These are phyloP conservation scores for Peromyscus californicus DNA, from an alignment of 2,113 vertebrate species.

Conservation along the genomic window DNA sequence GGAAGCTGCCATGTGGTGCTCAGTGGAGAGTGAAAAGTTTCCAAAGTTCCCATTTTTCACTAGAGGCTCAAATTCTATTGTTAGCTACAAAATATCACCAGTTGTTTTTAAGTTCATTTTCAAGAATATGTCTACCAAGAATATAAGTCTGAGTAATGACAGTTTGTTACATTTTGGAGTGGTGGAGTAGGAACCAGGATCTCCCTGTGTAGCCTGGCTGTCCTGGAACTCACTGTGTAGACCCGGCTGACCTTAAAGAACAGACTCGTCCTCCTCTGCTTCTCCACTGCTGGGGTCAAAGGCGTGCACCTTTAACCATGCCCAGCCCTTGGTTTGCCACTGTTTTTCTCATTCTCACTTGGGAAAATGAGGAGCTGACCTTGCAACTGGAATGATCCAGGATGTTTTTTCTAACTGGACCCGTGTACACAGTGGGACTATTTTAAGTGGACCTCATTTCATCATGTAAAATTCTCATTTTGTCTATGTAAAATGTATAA, in stretches of 20 bases:
- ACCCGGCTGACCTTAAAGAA: not conserved
- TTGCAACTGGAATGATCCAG: not conserved
- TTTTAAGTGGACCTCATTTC: not conserved
- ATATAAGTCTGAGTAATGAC: not conserved
- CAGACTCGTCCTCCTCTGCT: not conserved
- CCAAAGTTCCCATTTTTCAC: not conserved
- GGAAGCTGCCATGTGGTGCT: not conserved
- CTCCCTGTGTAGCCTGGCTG: not conserved
- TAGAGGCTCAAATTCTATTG: conserved; percentile 2
- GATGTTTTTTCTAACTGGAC: not conserved
- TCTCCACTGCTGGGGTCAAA: not conserved
- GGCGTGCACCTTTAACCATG: not conserved
- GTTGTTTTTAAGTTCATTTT: conserved; percentile 3
- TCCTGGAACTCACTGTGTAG: not conserved
- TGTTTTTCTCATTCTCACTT: too few relatives aligned
- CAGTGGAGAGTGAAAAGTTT: not conserved
- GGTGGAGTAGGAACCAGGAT: not conserved
- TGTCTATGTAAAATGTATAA: not conserved
- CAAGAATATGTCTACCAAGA: not conserved
- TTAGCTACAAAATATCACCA: not conserved
- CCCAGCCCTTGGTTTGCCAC: not conserved
- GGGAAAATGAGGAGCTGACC: not conserved
- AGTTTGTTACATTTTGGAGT: not conserved
- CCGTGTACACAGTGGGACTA: not conserved
- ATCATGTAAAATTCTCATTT: not conserved